Base-by-base conservation (phyloP, 2,888 invertebrate genomes). In the Lepidochrysops patricia region DNA sequence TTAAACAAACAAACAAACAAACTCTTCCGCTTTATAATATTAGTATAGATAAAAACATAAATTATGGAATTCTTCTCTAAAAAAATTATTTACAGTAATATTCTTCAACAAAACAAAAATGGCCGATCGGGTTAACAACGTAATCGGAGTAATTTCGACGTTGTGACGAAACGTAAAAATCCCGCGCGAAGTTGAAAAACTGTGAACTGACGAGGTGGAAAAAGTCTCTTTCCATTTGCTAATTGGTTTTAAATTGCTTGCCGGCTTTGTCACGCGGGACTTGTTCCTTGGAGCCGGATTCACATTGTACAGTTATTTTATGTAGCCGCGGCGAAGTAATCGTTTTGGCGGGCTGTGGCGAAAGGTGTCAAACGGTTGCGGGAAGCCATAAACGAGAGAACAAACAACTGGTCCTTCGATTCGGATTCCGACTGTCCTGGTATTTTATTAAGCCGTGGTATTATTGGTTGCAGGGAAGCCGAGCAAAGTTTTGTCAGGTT, bases 161-260 rank as follows among this genome's bases (percentile, higher is more conserved):
- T n/a, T n/a, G 4, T 34, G 34, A 9, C 57, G 57, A 26, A 43
- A 43, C 52, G 32, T n/a, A 52, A 52, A 59, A 59, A 27, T 35
- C 52, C 26, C 48, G 23, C 6, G 32, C 54, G 12, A 52, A 59
- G 34, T 58, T 50, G 58, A 58, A 58, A 50, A 34, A 59, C 58
- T 27, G 35, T 35, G 67, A 70, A 65, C 65, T 60, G 66, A 65
- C 64, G 64, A 66, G 64, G 69, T 68, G 65, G 65, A 63, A 64
- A 71, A 71, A 68, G n/a, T 62, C 58, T 60, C 58, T 70, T 69
- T 67, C 68, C 68, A 73, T 72, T 71, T 67, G 61, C 66, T 74
- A 73, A 73, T 74, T 72, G 73, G 66, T 67, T 70, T 71, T 66
- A 68, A 72, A 71, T 70, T 68, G 67, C 66, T 62, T 49, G 57